Evolutionary conservation across 2,113 vertebrate species (phyloP), one percentile per base, ranked within the genome.

Genomic region (Merops nubicus): DNA sequence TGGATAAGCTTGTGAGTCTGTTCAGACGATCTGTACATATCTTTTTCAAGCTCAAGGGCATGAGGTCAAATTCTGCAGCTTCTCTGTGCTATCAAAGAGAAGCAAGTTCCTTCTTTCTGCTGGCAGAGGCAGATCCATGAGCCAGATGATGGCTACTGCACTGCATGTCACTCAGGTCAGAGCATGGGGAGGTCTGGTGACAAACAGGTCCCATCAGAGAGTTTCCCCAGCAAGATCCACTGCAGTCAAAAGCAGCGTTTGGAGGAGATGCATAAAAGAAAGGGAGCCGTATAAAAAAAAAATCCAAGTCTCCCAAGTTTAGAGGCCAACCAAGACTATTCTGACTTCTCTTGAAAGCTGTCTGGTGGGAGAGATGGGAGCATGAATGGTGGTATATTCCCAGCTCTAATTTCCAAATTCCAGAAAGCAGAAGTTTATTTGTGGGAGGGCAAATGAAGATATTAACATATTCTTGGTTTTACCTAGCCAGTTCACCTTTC

Each of bases 401-500:
- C 47, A 88, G 40, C 3, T 5, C 28, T 53, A 25, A 64, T 54
- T 93, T 86, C 29, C 56, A 26, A 69, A 0, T 64, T 84, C 20
- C 51, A 86, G 79, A 77, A 74, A 74, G 19, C 10, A 54, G 17
- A 76, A 69, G 5, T 22, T 25, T 26, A 60, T 73, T 91, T 91
- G 75, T 70, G 57, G 25, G 28, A 77, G 31, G 8, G 29, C 64
- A 90, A 83, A 84, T 42, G 57, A 86, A 48, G 74, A 56, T 50
- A 91, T 92, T 57, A 96, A 34, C 34, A 85, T 31, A 45, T 53
- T 92, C 70, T 93, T 60, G 54, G 84, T 96, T 94, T 87, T 42
- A 80, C 31, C 31, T 64, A 91, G 56, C 12, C 42, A 68, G 59
- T 59, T 97, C 73, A 69, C 53, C 92, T 89, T 70, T 93, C 60